phyloP scores from a whole-genome alignment of 1,140 invertebrate species.

The Gyrodactylus salaris region DNA sequence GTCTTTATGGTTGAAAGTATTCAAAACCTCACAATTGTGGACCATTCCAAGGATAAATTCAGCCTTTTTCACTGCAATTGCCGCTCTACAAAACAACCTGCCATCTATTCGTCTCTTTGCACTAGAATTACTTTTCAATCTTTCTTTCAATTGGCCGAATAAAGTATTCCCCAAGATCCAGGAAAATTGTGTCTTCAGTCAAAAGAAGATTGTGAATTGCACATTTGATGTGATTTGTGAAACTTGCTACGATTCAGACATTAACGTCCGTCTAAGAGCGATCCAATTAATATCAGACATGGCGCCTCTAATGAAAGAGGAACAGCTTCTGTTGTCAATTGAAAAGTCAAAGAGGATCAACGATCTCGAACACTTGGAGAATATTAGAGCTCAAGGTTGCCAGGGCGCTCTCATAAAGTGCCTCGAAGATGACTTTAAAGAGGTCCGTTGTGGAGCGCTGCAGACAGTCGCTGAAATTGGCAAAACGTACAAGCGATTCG shows the following conservation, averaged over 20 bases:
- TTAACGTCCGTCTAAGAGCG: not conserved
- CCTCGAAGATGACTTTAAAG: not conserved
- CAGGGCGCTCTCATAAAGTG: not conserved
- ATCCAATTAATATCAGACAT: not conserved
- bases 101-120: not conserved
- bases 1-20: not conserved
- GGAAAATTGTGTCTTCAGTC: not conserved
- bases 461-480: not conserved
- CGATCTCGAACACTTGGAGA: not conserved
- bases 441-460: not conserved
- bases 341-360: not conserved
- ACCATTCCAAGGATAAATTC: not conserved
- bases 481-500: not conserved
- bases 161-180: not conserved
- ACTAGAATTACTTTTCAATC: not conserved
- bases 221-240: not conserved
- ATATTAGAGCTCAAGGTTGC: not conserved
- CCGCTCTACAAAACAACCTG: not conserved
- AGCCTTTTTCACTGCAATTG: not conserved
- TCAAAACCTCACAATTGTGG: not conserved
- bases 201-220: not conserved
- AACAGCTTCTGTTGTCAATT: not conserved
- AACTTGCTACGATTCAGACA: not conserved
- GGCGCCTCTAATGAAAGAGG: not conserved
- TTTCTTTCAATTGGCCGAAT: not conserved